These are phyloP conservation scores for Dryas iulia DNA, from an alignment of 1,140 invertebrate species.

Conservation along the genomic window DNA sequence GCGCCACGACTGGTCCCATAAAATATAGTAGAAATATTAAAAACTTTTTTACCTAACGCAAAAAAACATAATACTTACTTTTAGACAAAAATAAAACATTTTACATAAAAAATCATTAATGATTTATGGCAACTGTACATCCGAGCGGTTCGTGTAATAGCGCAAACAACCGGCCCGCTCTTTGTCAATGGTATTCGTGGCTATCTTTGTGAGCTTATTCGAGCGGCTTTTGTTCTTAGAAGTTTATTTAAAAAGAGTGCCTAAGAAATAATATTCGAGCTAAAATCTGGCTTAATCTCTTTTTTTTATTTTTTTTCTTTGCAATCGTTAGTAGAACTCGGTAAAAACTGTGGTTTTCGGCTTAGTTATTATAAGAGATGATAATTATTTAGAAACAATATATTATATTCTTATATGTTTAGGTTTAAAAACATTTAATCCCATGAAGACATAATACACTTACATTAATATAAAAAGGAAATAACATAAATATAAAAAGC, in stretches of 20 bases:
- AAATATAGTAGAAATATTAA: neutral
- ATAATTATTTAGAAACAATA: too few species aligned
- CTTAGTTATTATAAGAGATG: too few species aligned
- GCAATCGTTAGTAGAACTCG: too few species aligned
- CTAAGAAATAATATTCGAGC: neutral
- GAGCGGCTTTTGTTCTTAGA: neutral
- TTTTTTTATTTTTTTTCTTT: too few species aligned
- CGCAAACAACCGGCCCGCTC: neutral
- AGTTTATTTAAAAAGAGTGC: neutral
- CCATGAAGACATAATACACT: too few species aligned
- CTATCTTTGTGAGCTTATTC: neutral
- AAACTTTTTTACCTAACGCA: neutral
- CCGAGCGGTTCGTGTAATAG: neutral
- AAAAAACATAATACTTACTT: neutral
- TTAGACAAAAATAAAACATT: neutral
- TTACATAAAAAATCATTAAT: neutral
- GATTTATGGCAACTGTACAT: neutral
- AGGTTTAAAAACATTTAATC: too few species aligned
- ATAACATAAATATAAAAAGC: too few species aligned
- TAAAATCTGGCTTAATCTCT: neutral
- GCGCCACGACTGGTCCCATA: neutral
- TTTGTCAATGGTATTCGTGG: neutral
- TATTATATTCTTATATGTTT: too few species aligned
- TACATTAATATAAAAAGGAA: too few species aligned
- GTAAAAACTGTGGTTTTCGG: too few species aligned